Evolutionary conservation across 2,888 invertebrate species (phyloP).

Genomic region (Eupeodes latifasciatus): DNA sequence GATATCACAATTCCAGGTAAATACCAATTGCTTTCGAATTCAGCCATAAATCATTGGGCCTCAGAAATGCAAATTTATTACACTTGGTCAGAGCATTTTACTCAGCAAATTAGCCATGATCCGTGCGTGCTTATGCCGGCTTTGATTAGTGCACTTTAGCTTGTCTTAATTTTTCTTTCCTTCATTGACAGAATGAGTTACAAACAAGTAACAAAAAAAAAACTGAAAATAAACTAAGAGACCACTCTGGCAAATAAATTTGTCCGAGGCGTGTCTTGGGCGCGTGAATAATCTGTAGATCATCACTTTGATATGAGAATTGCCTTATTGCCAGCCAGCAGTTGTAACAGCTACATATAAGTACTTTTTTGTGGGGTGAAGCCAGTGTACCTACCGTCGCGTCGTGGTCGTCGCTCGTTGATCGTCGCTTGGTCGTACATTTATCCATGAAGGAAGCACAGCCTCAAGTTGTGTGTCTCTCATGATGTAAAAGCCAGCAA

Average conservation of each 20-base stretch:
- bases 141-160: conserved; percentile 63
- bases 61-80: conserved; percentile 76
- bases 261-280: conserved; percentile 74
- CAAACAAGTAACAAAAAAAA: not conserved
- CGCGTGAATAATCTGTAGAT: conserved; percentile 73
- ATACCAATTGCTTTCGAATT: conserved; percentile 74
- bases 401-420: too few relatives aligned
- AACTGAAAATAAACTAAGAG: not conserved
- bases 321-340: conserved; percentile 34
- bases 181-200: conserved; percentile 13
- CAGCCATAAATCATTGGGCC: conserved; percentile 68
- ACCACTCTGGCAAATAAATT: conserved; percentile 54
- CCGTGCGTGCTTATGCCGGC: conserved; percentile 67
- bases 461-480: conserved; percentile 30
- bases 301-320: conserved; percentile 68
- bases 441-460: conserved; percentile 27
- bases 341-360: conserved; percentile 9
- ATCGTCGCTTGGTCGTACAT: not conserved
- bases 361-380: conserved; percentile 18
- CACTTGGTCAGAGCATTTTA: conserved; percentile 75
- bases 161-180: conserved; percentile 55
- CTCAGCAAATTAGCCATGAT: conserved; percentile 75
- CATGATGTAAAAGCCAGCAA: conserved; percentile 32
- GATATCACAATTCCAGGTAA: conserved; percentile 74
- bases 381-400: not conserved